Percentiles rank a stretch among this genome's conserved stretches.
These are phyloP conservation scores for Halichoeres trimaculatus DNA, from an alignment of 2,113 vertebrate species.

Conservation along the genomic window DNA sequence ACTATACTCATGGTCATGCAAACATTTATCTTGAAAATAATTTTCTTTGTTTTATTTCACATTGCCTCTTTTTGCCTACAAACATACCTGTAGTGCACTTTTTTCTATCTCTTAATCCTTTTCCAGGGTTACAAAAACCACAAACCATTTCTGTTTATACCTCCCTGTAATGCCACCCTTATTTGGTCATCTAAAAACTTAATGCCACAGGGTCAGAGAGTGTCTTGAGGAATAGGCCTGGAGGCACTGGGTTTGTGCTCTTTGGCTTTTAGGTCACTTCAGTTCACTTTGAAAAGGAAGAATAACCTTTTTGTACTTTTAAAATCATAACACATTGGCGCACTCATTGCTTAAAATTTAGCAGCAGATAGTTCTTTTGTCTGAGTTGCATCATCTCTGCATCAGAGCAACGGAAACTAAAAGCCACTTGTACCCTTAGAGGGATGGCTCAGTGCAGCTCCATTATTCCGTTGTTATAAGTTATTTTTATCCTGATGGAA, in stretches of 20 bases:
- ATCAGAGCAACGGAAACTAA: background rate
- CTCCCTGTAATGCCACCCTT: accelerated
- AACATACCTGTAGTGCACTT: background rate
- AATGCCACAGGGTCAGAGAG: background rate
- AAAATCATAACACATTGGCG: background rate
- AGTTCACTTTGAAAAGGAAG: background rate
- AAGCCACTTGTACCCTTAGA: background rate
- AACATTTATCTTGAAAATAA: background rate
- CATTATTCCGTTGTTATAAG: background rate
- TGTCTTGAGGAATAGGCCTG: background rate
- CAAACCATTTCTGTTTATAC: background rate
- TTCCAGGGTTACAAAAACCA: background rate
- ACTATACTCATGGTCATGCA: too few relatives aligned
- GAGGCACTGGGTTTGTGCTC: background rate
- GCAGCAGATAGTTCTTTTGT: background rate
- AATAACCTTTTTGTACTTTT: background rate
- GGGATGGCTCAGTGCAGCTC: background rate
- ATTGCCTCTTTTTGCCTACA: background rate
- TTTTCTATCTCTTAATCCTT: background rate
- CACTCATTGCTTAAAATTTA: background rate
- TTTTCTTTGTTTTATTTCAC: background rate
- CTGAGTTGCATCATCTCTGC: background rate
- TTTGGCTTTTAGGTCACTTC: background rate
- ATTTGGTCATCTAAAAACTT: background rate
- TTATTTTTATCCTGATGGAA: background rate